Percentiles rank a stretch among this genome's conserved stretches.
phyloP scores from a whole-genome alignment of 2,113 vertebrate genomes.

The Sylvietta virens region DNA sequence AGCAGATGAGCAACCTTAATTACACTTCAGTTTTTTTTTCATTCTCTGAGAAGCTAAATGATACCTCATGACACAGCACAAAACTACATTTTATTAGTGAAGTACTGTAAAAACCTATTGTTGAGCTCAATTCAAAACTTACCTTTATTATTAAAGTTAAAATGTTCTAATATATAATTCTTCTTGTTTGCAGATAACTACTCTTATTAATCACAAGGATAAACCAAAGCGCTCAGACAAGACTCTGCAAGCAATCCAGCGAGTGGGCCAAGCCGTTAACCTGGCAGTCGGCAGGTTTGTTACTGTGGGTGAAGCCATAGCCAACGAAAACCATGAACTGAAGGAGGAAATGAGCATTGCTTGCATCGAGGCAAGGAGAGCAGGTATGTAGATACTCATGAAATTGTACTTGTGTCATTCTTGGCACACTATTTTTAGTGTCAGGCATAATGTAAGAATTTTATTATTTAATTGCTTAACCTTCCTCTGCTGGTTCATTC shows the following conservation, averaged over 20 bases:
- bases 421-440: neutral
- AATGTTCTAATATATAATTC: constrained; percentile 30
- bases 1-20: neutral
- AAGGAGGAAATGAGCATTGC: constrained; percentile 95
- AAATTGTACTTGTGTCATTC: neutral
- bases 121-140: neutral
- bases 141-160: neutral
- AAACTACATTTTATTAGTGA: neutral
- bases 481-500: neutral
- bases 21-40: neutral
- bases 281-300: constrained; percentile 94
- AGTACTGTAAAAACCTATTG: neutral
- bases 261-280: constrained; percentile 92
- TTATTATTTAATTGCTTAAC: neutral
- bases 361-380: constrained; percentile 90
- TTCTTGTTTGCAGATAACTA: constrained; percentile 86
- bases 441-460: neutral
- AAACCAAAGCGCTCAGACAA: constrained; percentile 94
- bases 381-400: constrained; percentile 75
- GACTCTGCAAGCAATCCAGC: constrained; percentile 90
- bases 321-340: constrained; percentile 89
- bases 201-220: constrained; percentile 97
- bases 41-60: neutral
- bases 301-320: constrained; percentile 94
- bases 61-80: neutral